Evolutionary conservation across 1,140 invertebrate genomes (phyloP).

Genomic region (Halesus radiatus): DNA sequence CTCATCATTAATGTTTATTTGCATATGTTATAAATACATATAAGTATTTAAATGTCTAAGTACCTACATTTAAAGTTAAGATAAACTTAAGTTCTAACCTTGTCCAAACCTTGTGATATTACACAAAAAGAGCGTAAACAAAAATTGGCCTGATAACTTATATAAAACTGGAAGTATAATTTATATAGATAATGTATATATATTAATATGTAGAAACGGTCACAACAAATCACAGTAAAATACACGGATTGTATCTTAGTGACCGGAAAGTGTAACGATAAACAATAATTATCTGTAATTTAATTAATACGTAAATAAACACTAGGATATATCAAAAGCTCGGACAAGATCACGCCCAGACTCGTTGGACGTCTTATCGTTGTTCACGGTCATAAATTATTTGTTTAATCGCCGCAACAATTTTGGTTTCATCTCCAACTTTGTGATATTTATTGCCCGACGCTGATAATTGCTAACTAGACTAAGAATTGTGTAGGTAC

Average conservation of each 20-base stretch:
- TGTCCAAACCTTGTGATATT: too few relatives aligned
- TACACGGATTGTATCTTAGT: not conserved
- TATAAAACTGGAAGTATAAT: too few relatives aligned
- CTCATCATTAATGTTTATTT: too few relatives aligned
- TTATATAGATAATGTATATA: too few relatives aligned
- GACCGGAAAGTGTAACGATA: not conserved
- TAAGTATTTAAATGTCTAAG: too few relatives aligned
- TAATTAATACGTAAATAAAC: slow-evolving; percentile 13
- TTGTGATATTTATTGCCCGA: slow-evolving; percentile 25
- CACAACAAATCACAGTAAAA: not conserved
- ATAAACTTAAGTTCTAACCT: too few relatives aligned
- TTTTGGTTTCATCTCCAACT: slow-evolving; percentile 8
- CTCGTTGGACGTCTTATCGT: not conserved
- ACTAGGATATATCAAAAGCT: not conserved
- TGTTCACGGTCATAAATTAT: slow-evolving; percentile 3
- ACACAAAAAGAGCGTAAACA: too few relatives aligned
- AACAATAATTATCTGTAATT: slow-evolving; percentile 3
- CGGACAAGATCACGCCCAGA: not conserved
- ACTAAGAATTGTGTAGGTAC: slow-evolving; percentile 1
- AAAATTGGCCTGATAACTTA: too few relatives aligned
- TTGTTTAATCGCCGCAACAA: slow-evolving; percentile 6
- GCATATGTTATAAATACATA: too few relatives aligned
- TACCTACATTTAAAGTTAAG: too few relatives aligned
- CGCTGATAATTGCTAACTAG: slow-evolving; percentile 23
- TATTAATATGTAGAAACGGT: too few relatives aligned